Evolutionary conservation across 2,797 vertebrate genomes (phyloP).

Genomic region (Siniperca obscura): DNA sequence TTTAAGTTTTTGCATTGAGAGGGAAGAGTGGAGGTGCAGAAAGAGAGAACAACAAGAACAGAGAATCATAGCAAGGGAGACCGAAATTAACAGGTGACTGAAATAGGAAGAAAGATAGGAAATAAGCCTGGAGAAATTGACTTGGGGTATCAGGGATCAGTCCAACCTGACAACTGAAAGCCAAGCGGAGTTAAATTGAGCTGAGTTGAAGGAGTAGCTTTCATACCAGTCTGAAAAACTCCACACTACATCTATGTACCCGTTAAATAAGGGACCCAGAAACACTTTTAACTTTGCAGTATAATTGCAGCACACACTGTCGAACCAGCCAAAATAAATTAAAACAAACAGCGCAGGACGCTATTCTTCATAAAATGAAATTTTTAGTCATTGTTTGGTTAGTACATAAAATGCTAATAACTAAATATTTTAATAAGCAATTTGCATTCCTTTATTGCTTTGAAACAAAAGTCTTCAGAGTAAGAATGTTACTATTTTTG

Average conservation of each 20-base stretch:
- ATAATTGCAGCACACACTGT: not conserved
- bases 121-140: not conserved
- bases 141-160: not conserved
- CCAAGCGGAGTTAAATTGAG: not conserved
- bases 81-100: not conserved
- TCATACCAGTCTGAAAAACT: not conserved
- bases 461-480: not conserved
- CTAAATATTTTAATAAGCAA: not conserved
- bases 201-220: not conserved
- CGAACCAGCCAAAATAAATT: not conserved
- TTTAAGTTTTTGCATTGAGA: not conserved
- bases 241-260: not conserved
- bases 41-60: not conserved
- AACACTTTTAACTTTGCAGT: not conserved
- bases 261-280: not conserved
- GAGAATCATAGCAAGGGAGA: not conserved
- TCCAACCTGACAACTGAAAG: not conserved
- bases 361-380: not conserved
- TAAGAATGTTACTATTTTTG: not conserved
- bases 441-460: constrained; percentile 3
- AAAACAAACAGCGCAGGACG: not conserved
- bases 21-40: not conserved
- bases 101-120: not conserved
- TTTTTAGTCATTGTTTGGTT: no score
- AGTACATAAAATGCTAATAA: not conserved